Evolutionary conservation across 2,113 vertebrate genomes (phyloP).

Genomic region (Scolopax mira): DNA sequence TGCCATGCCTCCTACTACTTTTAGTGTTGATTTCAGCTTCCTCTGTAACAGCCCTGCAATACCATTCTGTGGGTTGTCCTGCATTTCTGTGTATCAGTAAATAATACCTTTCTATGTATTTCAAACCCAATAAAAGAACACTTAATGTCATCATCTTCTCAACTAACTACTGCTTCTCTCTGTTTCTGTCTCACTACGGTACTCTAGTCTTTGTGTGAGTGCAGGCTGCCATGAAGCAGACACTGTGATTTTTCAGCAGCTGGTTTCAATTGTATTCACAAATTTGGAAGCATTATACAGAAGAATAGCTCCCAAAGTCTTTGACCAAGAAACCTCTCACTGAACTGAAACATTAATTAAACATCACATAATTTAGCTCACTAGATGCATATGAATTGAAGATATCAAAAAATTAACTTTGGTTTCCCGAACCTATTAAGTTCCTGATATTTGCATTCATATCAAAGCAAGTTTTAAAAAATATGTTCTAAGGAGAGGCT

Average conservation of each 20-base stretch:
- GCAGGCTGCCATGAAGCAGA: background rate
- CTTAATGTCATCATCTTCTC: background rate
- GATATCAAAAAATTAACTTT: background rate
- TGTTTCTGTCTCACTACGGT: background rate
- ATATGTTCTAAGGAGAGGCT: background rate
- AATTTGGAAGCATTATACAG: background rate
- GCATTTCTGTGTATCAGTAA: background rate
- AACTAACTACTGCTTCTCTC: background rate
- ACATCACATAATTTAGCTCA: background rate
- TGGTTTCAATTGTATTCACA: background rate
- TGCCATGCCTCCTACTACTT: background rate
- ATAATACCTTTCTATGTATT: background rate
- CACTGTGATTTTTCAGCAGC: background rate
- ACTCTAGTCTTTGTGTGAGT: background rate
- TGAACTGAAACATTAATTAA: slow-evolving; percentile 10
- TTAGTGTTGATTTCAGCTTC: background rate
- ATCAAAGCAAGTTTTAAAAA: background rate
- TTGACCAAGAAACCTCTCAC: background rate
- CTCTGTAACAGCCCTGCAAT: background rate
- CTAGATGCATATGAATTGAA: background rate
- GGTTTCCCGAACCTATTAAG: background rate
- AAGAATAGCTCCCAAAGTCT: background rate
- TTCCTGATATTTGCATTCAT: background rate
- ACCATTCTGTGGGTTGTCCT: background rate
- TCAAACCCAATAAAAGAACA: background rate